phyloP scores from a whole-genome alignment of 2,888 invertebrate genomes.

The Drosophila parthenogenetica region DNA sequence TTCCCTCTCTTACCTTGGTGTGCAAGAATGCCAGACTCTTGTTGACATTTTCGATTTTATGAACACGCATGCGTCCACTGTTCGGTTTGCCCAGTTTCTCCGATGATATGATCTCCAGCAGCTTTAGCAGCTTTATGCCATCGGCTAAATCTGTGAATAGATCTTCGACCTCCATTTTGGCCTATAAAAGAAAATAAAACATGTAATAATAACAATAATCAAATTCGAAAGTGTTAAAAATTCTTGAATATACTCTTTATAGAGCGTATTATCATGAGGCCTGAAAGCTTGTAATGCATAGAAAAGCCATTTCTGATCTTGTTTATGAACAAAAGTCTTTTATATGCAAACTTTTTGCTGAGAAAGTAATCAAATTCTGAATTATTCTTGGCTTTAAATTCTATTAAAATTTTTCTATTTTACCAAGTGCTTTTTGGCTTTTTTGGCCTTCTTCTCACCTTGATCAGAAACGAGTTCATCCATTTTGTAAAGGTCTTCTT shows the following conservation, averaged over 20 bases:
- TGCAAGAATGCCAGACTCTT: conserved; percentile 98
- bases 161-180: conserved; percentile 98
- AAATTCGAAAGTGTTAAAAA: neutral
- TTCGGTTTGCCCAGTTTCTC: conserved; percentile 99
- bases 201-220: neutral
- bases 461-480: conserved; percentile 98
- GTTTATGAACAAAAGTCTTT: too few species aligned
- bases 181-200: conserved; percentile 87
- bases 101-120: conserved; percentile 99
- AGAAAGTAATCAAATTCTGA: too few species aligned
- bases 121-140: conserved; percentile 95
- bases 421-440: too few species aligned
- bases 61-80: conserved; percentile 97
- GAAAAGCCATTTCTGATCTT: too few species aligned
- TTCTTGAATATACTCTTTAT: neutral
- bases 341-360: too few species aligned
- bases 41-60: conserved; percentile 99
- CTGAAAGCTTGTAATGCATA: too few species aligned
- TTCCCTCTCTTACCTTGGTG: conserved; percentile 89
- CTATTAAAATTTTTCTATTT: too few species aligned
- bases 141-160: conserved; percentile 98
- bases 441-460: conserved; percentile 87
- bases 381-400: too few species aligned
- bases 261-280: too few species aligned
- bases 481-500: conserved; percentile 99